These are phyloP conservation scores for Hippasteria phrygiana DNA, from an alignment of 53 echinoderm and acorn worm genomes.

Conservation along the genomic window DNA sequence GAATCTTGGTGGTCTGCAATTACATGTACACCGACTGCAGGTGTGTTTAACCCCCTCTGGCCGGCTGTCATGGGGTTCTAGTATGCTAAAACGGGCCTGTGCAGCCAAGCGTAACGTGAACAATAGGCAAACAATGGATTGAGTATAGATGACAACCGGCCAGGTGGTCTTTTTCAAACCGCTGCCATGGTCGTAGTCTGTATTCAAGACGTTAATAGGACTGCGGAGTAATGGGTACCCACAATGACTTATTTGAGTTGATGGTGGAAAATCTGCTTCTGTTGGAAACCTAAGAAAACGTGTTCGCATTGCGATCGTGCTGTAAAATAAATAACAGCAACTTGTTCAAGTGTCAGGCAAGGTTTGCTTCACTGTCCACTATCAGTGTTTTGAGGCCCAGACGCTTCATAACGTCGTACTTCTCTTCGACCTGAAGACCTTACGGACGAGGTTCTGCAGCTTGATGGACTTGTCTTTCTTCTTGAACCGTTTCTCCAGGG, in stretches of 20 bases:
- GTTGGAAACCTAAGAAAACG: not conserved
- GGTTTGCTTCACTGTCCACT: not conserved
- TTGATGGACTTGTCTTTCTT: constrained; percentile 88
- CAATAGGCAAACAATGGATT: too few species aligned
- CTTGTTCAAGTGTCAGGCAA: not conserved
- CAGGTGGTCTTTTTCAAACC: too few species aligned
- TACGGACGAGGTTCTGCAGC: constrained; percentile 81
- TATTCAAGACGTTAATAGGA: too few species aligned
- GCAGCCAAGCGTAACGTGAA: too few species aligned
- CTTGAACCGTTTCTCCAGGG: constrained; percentile 89
- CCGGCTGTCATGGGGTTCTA: too few species aligned
- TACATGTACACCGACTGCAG: too few species aligned
- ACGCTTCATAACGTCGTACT: constrained; percentile 74
- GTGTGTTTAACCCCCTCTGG: too few species aligned
- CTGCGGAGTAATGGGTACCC: not conserved
- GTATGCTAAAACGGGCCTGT: too few species aligned
- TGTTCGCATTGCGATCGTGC: not conserved
- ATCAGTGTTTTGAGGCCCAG: not conserved
- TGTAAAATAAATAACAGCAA: not conserved
- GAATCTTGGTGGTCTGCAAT: too few species aligned
- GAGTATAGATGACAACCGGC: too few species aligned
- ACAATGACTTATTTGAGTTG: not conserved
- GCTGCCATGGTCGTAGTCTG: too few species aligned
- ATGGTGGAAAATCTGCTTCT: not conserved
- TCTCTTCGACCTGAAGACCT: constrained; percentile 86